Conservation (phyloP, 2,797 vertebrate species). For the Acanthis flammea region DNA sequence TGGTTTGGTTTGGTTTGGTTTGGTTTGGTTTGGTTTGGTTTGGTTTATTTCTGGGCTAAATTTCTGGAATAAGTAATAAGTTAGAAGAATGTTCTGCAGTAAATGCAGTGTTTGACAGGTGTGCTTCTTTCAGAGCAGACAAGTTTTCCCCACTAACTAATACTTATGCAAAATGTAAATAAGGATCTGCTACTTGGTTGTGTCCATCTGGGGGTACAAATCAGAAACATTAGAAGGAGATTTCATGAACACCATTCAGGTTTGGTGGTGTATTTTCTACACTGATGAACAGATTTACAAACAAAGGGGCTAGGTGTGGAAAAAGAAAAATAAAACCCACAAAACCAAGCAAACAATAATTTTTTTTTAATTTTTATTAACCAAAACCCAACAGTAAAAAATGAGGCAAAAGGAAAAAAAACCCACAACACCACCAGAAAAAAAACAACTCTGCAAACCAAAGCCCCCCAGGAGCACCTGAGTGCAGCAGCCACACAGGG, state of each 20-base stretch:
- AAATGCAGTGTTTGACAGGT: not conserved
- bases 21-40: not conserved
- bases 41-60: not conserved
- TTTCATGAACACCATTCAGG: not conserved
- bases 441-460: not conserved
- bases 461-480: accelerated
- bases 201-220: not conserved
- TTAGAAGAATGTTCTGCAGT: not conserved
- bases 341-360: not conserved
- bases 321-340: not conserved
- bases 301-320: not conserved
- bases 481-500: not conserved
- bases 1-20: not conserved
- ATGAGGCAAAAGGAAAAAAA: not conserved
- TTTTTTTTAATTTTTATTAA: not conserved
- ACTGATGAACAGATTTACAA: not conserved
- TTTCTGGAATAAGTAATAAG: not conserved
- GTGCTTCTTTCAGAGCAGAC: not conserved
- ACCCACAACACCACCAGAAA: not conserved
- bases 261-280: not conserved
- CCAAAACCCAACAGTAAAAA: not conserved
- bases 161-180: not conserved
- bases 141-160: not conserved
- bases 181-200: not conserved
- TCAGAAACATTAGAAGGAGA: not conserved